A percentile compares a stretch with the other conserved stretches of the same genome.
These are phyloP conservation scores for Cyprinus carpio DNA, from an alignment of 2,113 vertebrate species.

Conservation along the genomic window DNA sequence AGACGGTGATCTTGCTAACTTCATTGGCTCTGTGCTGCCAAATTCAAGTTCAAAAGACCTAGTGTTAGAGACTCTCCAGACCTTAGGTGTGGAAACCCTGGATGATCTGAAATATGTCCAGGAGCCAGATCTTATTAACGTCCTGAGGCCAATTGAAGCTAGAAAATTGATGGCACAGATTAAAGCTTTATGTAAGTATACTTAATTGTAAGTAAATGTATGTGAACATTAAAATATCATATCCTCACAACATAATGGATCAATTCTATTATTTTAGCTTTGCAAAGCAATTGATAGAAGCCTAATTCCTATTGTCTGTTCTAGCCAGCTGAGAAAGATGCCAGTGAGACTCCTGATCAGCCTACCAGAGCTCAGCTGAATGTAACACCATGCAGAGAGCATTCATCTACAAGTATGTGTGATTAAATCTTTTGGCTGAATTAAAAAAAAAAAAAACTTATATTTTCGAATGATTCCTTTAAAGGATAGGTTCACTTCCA, in stretches of 20 bases:
- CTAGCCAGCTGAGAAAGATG: slow-evolving; percentile 22
- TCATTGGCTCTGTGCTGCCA: slow-evolving; percentile 25
- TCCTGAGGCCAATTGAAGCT: slow-evolving; percentile 31
- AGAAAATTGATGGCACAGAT: slow-evolving; percentile 27
- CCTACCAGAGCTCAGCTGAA: slow-evolving; percentile 14
- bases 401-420: not conserved
- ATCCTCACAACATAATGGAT: slow-evolving; percentile 18
- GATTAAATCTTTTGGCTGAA: not conserved
- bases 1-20: slow-evolving; percentile 15
- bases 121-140: slow-evolving; percentile 32
- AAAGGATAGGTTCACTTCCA: too few relatives aligned
- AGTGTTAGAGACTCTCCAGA: slow-evolving; percentile 27
- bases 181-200: slow-evolving; percentile 39
- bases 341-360: slow-evolving; percentile 23
- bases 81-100: slow-evolving; percentile 27
- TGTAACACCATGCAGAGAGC: not conserved
- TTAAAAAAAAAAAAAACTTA: not conserved
- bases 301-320: not conserved
- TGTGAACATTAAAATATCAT: slow-evolving; percentile 1
- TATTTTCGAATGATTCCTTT: too few relatives aligned
- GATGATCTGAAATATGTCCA: slow-evolving; percentile 35
- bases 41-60: slow-evolving; percentile 15
- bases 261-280: slow-evolving; percentile 2
- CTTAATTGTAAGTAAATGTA: not conserved
- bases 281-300: not conserved